A percentile compares a stretch with the other conserved stretches of the same genome.
Conservation (phyloP, 2,113 vertebrate genomes). For the Illadopsis cleaveri region DNA sequence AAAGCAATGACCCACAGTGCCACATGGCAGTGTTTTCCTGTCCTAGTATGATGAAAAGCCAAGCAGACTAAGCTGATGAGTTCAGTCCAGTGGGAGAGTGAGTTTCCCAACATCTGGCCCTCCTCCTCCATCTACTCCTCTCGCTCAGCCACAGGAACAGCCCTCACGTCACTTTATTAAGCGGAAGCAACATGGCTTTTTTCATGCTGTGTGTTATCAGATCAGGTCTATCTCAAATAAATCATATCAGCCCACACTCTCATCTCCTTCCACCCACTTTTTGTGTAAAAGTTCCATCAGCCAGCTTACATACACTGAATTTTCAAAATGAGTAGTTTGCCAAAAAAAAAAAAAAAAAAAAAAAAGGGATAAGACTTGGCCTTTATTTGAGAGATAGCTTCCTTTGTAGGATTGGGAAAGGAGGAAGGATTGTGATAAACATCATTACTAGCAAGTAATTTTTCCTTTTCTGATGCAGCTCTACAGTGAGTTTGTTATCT, state of each 20-base stretch:
- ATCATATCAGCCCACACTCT: background rate
- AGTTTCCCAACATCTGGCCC: background rate
- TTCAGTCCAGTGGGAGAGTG: slow-evolving; percentile 9
- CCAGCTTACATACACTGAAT: background rate
- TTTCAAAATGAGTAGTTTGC: background rate
- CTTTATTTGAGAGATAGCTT: slow-evolving; percentile 15
- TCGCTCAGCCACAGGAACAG: background rate
- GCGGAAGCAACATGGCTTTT: background rate
- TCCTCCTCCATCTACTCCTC: background rate
- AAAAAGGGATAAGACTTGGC: background rate
- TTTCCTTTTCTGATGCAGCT: slow-evolving; percentile 50
- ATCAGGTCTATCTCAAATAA: background rate
- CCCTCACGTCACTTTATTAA: fast-evolving
- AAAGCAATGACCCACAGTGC: background rate
- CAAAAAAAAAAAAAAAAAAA: background rate
- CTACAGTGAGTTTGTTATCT: slow-evolving; percentile 61
- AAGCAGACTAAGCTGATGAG: background rate
- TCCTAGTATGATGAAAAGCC: slow-evolving; percentile 28
- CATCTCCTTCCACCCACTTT: background rate
- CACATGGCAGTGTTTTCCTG: slow-evolving; percentile 9
- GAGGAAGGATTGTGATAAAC: slow-evolving; percentile 52
- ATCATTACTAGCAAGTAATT: slow-evolving; percentile 56
- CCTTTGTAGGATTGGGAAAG: slow-evolving; percentile 11
- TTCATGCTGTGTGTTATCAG: background rate
- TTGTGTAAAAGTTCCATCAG: background rate